Base-by-base conservation (phyloP, 2,797 vertebrate species). In the Telmatherina bonti region DNA sequence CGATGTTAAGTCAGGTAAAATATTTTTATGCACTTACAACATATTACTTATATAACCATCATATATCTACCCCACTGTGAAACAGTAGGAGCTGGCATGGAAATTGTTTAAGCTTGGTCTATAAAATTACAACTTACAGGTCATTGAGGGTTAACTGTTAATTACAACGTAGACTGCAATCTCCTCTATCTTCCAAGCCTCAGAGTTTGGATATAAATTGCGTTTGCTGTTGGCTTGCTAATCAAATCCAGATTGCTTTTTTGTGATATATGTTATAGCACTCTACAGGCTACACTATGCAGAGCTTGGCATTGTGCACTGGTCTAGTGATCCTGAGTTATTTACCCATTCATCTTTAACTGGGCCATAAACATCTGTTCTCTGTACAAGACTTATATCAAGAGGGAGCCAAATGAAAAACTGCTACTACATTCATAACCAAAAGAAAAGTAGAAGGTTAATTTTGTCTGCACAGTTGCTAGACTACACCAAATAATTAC, bases 231-330 rank as follows among this genome's bases (percentile, higher is more conserved):
- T 72, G 59, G 63, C 72, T 78, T 68, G 62, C 85, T 93, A 92
- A 93, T 89, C 91, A 81, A 88, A 92, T 92, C 79, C 75, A 88
- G 82, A 93, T 87, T 81, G 89, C 52, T 86, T 53, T 79, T 89
- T 89, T 26, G 85, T 83, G 84, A 91, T 88, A 69, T 83, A 85
- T 90, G 70, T 70, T 75, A 79, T 72, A 53, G 59, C 56, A 65
- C 76, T n/a, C n/a, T n/a, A 83, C 57, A 84, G 72, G 81, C 70
- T 77, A 56, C 31, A 75, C 55, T 33, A 55, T 65, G 70, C 62
- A 69, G 63, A 60, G 26, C 47, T 80, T 62, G 77, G 69, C 49
- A 75, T 72, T 83, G 84, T 84, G 72, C 61, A 63, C 62, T 47
- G 31, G 29, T 31, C 43, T 54, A 24, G 31, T 74, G 73, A 88